Base-by-base conservation (phyloP, 2,113 vertebrate genomes). In the Microcebus lehilahytsara region DNA sequence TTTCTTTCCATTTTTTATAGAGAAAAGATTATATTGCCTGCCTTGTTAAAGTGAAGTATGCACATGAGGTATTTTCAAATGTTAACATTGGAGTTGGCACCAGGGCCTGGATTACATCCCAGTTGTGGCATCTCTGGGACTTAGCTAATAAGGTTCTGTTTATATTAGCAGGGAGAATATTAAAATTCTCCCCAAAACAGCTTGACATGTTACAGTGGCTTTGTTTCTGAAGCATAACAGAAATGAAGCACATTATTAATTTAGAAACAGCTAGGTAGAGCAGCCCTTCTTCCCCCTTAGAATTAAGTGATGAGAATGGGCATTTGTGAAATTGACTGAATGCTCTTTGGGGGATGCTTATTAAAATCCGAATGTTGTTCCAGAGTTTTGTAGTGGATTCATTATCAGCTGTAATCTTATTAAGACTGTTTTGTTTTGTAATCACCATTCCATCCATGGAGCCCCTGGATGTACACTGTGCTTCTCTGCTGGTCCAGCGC, bases 161-260 rank as follows among this genome's bases (percentile, higher is more conserved):
- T 97, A 93, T 96, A 97, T 98, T 98, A 98, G 89, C 97, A 97
- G 95, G 81, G 96, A 98, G 97, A 98, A 97, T 98, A 97, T 96
- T 98, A 98, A 98, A 98, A 97, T 95, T 85, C 89, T 80, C 67
- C 93, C 94, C 96, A 53, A 97, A 97, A 96, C 95, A 98, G 97
- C 97, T 97, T 96, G 85, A 97, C 97, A 96, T 97, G 94, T 95
- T 93, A 14, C 79, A 97, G 85, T 85, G 37, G 93, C 87, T 97
- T 62, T 87, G 74, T 96, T 98, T 97, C 97, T 96, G 91, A 93
- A 96, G 96, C 97, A 93, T 97, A 98, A 97, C 62, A 93, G 53
- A 0, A 5, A 95, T 74, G 96, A 85, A 91, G 86, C 95, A 96
- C 94, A 79, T 97, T 98, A 97, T 98, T 98, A 98, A 98, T 98